Percentiles rank a stretch among this genome's conserved stretches.
These are phyloP conservation scores for Thunnus thynnus DNA, from an alignment of 2,113 vertebrate species.

Conservation along the genomic window DNA sequence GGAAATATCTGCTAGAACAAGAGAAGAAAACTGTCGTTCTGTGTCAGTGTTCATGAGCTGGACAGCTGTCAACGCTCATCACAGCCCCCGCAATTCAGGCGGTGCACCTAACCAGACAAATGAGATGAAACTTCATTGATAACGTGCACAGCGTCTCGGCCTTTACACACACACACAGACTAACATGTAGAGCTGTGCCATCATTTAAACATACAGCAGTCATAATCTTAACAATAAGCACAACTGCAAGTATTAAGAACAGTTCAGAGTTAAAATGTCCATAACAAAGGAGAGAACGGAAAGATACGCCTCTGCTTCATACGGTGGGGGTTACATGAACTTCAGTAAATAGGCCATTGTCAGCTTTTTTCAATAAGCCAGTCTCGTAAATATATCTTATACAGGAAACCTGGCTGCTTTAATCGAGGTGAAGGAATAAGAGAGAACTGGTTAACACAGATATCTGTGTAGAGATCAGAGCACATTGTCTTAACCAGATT, in stretches of 20 bases:
- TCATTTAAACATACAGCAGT: neutral
- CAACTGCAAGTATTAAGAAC: neutral
- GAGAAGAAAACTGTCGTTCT: neutral
- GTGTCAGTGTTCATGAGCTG: neutral
- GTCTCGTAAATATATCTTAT: neutral
- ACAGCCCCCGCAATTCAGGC: neutral
- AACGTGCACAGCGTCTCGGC: neutral
- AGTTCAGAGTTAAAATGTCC: neutral
- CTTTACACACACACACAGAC: neutral
- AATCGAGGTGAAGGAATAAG: neutral
- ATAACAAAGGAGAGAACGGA: neutral
- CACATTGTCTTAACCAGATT: neutral
- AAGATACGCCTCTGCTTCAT: neutral
- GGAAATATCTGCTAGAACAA: neutral
- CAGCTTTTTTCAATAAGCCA: constrained; percentile 7
- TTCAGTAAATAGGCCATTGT: neutral
- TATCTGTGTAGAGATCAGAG: neutral
- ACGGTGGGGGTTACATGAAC: neutral
- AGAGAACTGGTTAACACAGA: neutral
- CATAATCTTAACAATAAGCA: neutral
- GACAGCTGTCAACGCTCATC: neutral
- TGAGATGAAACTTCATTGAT: neutral
- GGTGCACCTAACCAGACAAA: too few relatives aligned
- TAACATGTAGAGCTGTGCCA: neutral
- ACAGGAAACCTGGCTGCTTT: constrained; percentile 4